Base-by-base conservation (phyloP, 1,140 invertebrate genomes). In the Calliopsis andreniformis region DNA sequence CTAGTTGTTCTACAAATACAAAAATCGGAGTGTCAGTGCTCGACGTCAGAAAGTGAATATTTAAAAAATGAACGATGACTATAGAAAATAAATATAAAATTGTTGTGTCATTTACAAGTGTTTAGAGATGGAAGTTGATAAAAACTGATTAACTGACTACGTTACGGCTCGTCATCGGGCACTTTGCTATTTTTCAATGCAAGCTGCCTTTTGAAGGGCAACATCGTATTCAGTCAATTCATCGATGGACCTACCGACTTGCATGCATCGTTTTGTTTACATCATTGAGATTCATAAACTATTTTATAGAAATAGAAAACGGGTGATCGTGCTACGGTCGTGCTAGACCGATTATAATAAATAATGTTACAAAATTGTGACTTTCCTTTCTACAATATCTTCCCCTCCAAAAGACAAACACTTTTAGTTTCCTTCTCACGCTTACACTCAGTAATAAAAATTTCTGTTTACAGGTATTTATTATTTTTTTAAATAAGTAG, bases 191-290 rank as follows among this genome's bases (percentile, higher is more conserved):
- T 82, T 73, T 55, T 75, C 30, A 78, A 80, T 76, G 89, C 88
- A 30, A 90, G 89, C 89, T 90, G 89, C 89, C 88, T 83, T 79
- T 76, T 89, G 86, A 90, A 87, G 89, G 89, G 89, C 89, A 87
- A 85, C 75, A 83, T 59, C 66, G 88, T 88, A 79, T 25, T 61
- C 78, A 78, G 72, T 49, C 35, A 51, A 71, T 43, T 51, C 79
- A 72, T 58, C 72, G 58, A 56, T 73, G 55, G 55, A 77, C 42
- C 14, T 39, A 25, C 4, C 30, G 55, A 20, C 20, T 30, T 4
- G 25, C 43, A 6, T 8, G 28, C 35, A 23, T 25, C 14, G 18
- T 23, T 70, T 42, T 28, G 6, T 39, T 63, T 32, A 63, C n/a
- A 12, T 51, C 23, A 1, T 63, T 30, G 35, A 43, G 18, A 43